These are phyloP conservation scores for Diorhabda elongata DNA, from an alignment of 1,140 invertebrate genomes.

Conservation along the genomic window DNA sequence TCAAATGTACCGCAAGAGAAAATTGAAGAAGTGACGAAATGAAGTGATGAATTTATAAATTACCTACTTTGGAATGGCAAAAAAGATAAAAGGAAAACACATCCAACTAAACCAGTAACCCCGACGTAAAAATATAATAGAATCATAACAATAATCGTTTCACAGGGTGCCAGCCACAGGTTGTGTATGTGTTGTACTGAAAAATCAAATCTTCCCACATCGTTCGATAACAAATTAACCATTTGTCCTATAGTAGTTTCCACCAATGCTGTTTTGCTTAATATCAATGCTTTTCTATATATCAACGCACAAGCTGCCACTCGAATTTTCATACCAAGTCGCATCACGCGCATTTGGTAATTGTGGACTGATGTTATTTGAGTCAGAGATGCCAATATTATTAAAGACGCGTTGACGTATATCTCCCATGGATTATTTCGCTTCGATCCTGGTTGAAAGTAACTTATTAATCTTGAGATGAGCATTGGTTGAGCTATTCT, in stretches of 20 bases:
- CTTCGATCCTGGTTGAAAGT: not conserved
- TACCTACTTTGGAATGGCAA: conserved; percentile 73
- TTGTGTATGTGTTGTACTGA: conserved; percentile 62
- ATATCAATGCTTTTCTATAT: conserved; percentile 73
- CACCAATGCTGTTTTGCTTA: conserved; percentile 62
- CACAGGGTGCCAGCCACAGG: conserved; percentile 68
- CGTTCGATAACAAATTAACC: conserved; percentile 83
- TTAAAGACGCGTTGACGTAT: not conserved
- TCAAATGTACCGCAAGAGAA: no score
- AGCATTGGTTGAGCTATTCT: conserved; percentile 9
- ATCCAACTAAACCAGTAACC: conserved; percentile 68
- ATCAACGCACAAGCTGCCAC: conserved; percentile 75
- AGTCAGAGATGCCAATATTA: not conserved
- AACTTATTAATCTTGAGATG: not conserved
- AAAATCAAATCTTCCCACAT: conserved; percentile 67
- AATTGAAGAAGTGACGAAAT: no score
- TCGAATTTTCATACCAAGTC: conserved; percentile 77
- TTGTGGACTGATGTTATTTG: not conserved
- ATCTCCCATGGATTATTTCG: not conserved
- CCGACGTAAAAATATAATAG: conserved; percentile 72
- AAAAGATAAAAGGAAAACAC: conserved; percentile 71
- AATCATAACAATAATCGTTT: conserved; percentile 66
- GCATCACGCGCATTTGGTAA: conserved; percentile 51
- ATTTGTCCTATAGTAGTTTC: conserved; percentile 77
- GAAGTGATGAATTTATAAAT: not conserved